Conservation (phyloP, 2,113 vertebrate species). For the Eurypyga helias region DNA sequence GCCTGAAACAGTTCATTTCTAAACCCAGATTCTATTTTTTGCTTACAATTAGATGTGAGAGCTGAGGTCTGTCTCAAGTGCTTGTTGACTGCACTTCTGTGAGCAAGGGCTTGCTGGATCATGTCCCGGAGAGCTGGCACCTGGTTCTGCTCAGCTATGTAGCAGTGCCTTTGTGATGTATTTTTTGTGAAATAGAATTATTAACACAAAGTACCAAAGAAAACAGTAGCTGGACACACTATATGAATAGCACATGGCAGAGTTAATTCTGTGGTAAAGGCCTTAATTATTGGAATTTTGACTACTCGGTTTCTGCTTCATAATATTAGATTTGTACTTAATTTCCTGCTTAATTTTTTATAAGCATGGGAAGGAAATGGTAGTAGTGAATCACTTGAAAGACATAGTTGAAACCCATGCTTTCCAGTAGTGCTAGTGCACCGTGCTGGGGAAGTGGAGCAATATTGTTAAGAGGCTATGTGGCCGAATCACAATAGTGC, state of each 20-base stretch:
- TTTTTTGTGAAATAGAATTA: background rate
- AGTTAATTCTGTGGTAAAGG: background rate
- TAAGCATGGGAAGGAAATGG: background rate
- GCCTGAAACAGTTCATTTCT: background rate
- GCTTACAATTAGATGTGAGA: background rate
- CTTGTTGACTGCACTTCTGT: background rate
- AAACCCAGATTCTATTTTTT: background rate
- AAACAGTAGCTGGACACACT: background rate
- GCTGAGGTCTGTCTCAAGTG: background rate
- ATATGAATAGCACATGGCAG: background rate
- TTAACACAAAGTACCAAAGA: background rate
- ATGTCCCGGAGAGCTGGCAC: background rate
- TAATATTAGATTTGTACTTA: background rate
- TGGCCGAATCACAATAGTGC: background rate
- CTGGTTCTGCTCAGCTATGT: background rate
- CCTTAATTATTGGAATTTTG: background rate
- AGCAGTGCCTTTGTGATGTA: background rate
- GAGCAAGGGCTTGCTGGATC: background rate
- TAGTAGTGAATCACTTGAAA: background rate
- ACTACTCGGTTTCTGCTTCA: background rate
- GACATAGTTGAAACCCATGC: background rate
- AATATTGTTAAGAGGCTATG: background rate
- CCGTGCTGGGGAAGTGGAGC: background rate
- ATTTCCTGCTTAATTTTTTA: background rate
- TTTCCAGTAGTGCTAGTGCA: background rate